These are phyloP conservation scores for Seira musarum DNA, from an alignment of 2,888 invertebrate species.

Conservation along the genomic window DNA sequence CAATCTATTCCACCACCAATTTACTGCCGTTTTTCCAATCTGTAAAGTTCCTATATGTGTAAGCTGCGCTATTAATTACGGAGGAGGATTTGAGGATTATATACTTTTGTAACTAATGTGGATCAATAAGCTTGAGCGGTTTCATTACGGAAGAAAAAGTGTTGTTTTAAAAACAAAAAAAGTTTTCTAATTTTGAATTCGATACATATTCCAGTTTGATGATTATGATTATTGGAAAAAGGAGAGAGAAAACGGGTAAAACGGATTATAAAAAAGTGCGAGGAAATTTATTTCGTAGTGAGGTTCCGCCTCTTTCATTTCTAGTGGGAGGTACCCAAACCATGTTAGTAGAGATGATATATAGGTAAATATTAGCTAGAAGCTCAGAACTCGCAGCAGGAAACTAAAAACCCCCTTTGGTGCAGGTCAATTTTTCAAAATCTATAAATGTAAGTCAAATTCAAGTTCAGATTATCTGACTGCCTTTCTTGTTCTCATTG, in stretches of 20 bases:
- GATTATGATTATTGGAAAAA: constrained; percentile 55
- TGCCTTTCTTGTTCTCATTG: constrained; percentile 41
- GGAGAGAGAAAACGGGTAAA: constrained; percentile 46
- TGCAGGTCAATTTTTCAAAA: constrained; percentile 69
- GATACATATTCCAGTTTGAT: constrained; percentile 33
- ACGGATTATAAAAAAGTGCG: constrained; percentile 63
- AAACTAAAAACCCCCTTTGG: constrained; percentile 70
- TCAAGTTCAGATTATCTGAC: constrained; percentile 16
- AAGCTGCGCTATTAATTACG: no score
- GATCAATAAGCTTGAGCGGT: neutral
- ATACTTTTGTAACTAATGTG: no score
- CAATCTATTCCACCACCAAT: constrained; percentile 52
- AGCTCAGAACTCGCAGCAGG: constrained; percentile 70
- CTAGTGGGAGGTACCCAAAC: constrained; percentile 63
- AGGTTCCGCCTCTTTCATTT: constrained; percentile 62
- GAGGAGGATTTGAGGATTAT: no score
- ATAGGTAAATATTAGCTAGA: constrained; percentile 69
- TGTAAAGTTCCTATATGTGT: no score
- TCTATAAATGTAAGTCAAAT: constrained; percentile 45
- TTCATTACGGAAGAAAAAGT: constrained; percentile 14
- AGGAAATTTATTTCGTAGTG: constrained; percentile 66
- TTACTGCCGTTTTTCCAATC: constrained; percentile 36
- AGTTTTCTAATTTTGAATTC: constrained; percentile 58
- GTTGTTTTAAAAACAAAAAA: constrained; percentile 39
- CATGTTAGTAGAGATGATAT: constrained; percentile 69